These are phyloP conservation scores for Albula goreensis DNA, from an alignment of 2,113 vertebrate genomes.

Conservation along the genomic window DNA sequence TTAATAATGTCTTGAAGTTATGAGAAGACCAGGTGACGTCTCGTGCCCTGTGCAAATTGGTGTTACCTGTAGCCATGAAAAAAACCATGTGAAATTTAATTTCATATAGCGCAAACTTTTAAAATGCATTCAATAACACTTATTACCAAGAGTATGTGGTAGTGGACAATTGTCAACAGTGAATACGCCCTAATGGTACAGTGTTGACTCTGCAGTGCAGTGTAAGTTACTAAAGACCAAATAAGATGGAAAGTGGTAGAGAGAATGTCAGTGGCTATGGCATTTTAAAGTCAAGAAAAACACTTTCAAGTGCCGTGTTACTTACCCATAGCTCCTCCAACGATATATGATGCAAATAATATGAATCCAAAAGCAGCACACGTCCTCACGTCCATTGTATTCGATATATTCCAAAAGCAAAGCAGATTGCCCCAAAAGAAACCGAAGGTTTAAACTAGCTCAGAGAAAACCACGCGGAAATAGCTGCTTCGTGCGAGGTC, in stretches of 20 bases:
- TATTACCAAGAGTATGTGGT: too few relatives aligned
- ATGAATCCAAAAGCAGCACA: background rate
- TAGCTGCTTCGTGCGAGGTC: background rate
- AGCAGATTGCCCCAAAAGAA: background rate
- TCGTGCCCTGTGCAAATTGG: constrained; percentile 51
- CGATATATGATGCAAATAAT: background rate
- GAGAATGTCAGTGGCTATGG: background rate
- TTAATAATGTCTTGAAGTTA: constrained; percentile 87
- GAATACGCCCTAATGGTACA: too few relatives aligned
- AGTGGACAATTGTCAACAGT: too few relatives aligned
- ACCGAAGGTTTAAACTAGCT: background rate
- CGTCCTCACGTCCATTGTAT: background rate
- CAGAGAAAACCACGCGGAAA: background rate
- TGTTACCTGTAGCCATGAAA: background rate
- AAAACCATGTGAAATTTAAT: background rate
- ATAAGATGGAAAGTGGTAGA: too few relatives aligned
- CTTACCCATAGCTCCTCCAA: background rate
- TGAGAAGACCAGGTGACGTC: constrained; percentile 82
- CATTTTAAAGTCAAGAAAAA: background rate
- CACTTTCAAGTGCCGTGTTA: background rate
- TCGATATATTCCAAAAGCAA: background rate
- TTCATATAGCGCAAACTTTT: background rate
- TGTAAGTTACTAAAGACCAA: too few relatives aligned
- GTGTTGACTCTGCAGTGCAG: too few relatives aligned
- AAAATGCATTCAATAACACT: too few relatives aligned